These are phyloP conservation scores for Brenthis daphne DNA, from an alignment of 2,888 invertebrate species.

Conservation along the genomic window DNA sequence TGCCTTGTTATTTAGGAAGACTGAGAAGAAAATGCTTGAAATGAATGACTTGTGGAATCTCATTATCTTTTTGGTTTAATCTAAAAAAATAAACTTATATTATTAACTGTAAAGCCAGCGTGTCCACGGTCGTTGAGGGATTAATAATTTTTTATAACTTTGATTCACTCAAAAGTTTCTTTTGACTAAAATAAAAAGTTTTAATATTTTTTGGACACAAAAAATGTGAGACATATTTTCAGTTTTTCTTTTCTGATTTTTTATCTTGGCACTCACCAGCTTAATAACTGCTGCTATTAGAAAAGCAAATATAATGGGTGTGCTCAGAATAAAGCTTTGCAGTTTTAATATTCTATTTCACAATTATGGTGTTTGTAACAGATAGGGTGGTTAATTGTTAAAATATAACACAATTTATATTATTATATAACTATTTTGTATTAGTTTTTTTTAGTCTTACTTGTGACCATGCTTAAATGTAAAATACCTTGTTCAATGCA, in stretches of 20 bases:
- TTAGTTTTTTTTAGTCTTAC: constrained; percentile 6
- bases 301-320: constrained; percentile 20
- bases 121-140: too few species aligned
- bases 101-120: too few species aligned
- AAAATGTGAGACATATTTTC: not conserved
- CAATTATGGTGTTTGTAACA: constrained; percentile 12
- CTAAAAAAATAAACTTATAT: too few species aligned
- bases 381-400: constrained; percentile 26
- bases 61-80: too few species aligned
- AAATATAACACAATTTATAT: constrained; percentile 21
- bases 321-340: constrained; percentile 34
- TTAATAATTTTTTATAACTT: too few species aligned
- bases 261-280: constrained; percentile 16
- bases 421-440: constrained; percentile 2
- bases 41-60: not conserved
- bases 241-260: not conserved
- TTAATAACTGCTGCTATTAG: constrained; percentile 24
- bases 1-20: constrained; percentile 27
- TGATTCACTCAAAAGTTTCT: too few species aligned
- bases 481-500: constrained; percentile 17
- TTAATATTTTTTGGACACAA: too few species aligned
- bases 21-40: constrained; percentile 32
- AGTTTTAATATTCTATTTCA: constrained; percentile 19
- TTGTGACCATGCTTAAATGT: constrained; percentile 21
- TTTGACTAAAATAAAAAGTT: too few species aligned